Evolutionary conservation across 1,140 invertebrate genomes (phyloP).

Genomic region (Neuroterus valhalla): DNA sequence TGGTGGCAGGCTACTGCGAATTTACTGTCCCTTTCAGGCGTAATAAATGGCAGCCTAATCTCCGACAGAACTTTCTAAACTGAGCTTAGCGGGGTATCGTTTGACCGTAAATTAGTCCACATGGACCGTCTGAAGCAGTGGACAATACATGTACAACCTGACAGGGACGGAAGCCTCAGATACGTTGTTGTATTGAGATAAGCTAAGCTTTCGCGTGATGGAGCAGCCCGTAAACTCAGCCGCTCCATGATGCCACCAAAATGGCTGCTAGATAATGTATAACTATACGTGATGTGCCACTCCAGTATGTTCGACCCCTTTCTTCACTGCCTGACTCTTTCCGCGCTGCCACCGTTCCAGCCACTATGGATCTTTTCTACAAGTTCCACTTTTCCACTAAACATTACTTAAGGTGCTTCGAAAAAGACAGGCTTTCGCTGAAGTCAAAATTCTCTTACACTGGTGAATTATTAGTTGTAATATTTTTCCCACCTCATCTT

Average conservation of each 20-base stretch:
- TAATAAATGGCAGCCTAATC: slow-evolving; percentile 62
- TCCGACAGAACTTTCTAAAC: slow-evolving; percentile 59
- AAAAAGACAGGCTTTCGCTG: too few relatives aligned
- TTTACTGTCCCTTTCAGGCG: slow-evolving; percentile 42
- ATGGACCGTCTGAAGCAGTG: slow-evolving; percentile 53
- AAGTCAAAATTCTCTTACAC: too few relatives aligned
- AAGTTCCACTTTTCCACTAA: neutral
- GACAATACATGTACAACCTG: slow-evolving; percentile 61
- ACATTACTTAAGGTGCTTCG: neutral
- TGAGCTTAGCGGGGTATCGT: slow-evolving; percentile 45
- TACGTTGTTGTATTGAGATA: slow-evolving; percentile 73
- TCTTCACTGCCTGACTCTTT: slow-evolving; percentile 36
- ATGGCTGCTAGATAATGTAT: slow-evolving; percentile 70
- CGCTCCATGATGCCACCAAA: slow-evolving; percentile 65
- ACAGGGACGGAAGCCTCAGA: slow-evolving; percentile 68
- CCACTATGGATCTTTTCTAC: neutral
- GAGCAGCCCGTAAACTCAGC: slow-evolving; percentile 70
- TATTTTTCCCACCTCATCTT: too few relatives aligned
- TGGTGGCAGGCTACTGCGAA: slow-evolving; percentile 37
- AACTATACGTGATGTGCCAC: slow-evolving; percentile 56
- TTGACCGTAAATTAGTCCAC: slow-evolving; percentile 60
- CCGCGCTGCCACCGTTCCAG: slow-evolving; percentile 13
- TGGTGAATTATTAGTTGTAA: too few relatives aligned
- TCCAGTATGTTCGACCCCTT: slow-evolving; percentile 43
- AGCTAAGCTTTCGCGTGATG: slow-evolving; percentile 71